A percentile compares a stretch with the other conserved stretches of the same genome.
phyloP scores from a whole-genome alignment of 2,888 invertebrate species.

The Chorisops tibialis region DNA sequence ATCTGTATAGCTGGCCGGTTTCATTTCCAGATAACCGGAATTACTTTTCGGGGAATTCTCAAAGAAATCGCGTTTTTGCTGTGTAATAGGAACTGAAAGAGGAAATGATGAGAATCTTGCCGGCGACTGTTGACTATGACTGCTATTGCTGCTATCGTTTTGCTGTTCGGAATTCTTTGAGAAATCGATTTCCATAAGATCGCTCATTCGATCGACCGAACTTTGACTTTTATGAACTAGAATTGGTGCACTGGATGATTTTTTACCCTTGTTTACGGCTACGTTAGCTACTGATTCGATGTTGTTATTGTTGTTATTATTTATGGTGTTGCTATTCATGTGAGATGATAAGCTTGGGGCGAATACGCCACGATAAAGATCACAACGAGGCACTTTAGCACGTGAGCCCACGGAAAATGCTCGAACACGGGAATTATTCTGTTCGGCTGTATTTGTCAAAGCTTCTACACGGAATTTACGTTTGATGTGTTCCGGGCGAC shows the following conservation, averaged over 20 bases:
- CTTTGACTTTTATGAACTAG: slow-evolving; percentile 55
- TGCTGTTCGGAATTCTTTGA: slow-evolving; percentile 48
- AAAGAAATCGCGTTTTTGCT: slow-evolving; percentile 2
- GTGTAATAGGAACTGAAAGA: slow-evolving; percentile 33
- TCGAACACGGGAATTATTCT: slow-evolving; percentile 58
- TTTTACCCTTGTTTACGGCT: slow-evolving; percentile 47
- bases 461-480: slow-evolving; percentile 54
- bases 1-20: slow-evolving; percentile 47
- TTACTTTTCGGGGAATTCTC: slow-evolving; percentile 25
- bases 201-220: slow-evolving; percentile 65
- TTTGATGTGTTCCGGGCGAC: slow-evolving; percentile 66
- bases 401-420: slow-evolving; percentile 77
- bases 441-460: slow-evolving; percentile 50
- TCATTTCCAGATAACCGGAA: slow-evolving; percentile 62
- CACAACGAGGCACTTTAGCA: slow-evolving; percentile 53
- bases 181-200: slow-evolving; percentile 81
- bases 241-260: slow-evolving; percentile 69
- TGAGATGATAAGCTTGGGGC: slow-evolving; percentile 40
- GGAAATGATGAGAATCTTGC: slow-evolving; percentile 32
- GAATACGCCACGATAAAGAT: slow-evolving; percentile 44
- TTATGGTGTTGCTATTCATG: slow-evolving; percentile 31
- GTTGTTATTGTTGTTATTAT: slow-evolving; percentile 39
- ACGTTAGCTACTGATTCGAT: slow-evolving; percentile 33
- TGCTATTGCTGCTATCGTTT: slow-evolving; percentile 22
- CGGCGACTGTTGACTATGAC: slow-evolving; percentile 5